A percentile compares a stretch with the other conserved stretches of the same genome.
Evolutionary conservation across 2,888 invertebrate species (phyloP).

Genomic region (Alviniconcha strummeri): DNA sequence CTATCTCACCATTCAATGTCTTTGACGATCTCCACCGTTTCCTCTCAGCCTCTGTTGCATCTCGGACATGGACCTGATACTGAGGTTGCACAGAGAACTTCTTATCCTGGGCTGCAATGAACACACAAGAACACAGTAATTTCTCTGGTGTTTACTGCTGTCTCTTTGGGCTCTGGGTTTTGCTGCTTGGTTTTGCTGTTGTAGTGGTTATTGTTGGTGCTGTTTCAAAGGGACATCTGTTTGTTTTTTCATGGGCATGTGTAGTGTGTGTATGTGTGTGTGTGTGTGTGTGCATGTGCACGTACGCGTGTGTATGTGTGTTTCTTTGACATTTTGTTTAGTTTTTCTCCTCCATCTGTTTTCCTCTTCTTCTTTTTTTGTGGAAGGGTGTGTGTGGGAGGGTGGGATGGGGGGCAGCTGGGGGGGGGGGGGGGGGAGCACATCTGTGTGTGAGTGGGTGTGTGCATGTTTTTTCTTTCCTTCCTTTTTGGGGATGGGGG

Average conservation of each 20-base stretch:
- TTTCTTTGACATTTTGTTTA: not conserved
- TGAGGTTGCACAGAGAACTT: constrained; percentile 28
- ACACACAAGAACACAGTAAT: not conserved
- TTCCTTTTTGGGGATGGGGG: too few species aligned
- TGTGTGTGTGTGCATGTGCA: not conserved
- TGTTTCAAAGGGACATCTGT: too few species aligned
- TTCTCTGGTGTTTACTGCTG: too few species aligned
- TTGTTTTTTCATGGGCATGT: too few species aligned
- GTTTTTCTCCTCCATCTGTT: not conserved
- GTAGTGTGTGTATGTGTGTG: too few species aligned
- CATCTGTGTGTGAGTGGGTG: not conserved
- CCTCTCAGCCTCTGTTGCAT: constrained; percentile 10
- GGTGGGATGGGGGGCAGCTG: not conserved
- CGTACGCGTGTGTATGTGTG: not conserved
- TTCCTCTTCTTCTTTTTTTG: not conserved
- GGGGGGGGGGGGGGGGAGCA: not conserved
- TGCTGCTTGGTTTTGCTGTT: too few species aligned
- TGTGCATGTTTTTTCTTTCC: not conserved
- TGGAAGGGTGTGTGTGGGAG: not conserved
- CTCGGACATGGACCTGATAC: constrained; percentile 36
- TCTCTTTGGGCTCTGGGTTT: too few species aligned
- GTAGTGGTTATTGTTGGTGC: too few species aligned
- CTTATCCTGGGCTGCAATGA: constrained; percentile 24
- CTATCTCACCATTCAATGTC: constrained; percentile 8
- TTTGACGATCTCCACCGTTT: not conserved